Conservation (phyloP, 2,888 invertebrate species). For the Suillia variegata region DNA sequence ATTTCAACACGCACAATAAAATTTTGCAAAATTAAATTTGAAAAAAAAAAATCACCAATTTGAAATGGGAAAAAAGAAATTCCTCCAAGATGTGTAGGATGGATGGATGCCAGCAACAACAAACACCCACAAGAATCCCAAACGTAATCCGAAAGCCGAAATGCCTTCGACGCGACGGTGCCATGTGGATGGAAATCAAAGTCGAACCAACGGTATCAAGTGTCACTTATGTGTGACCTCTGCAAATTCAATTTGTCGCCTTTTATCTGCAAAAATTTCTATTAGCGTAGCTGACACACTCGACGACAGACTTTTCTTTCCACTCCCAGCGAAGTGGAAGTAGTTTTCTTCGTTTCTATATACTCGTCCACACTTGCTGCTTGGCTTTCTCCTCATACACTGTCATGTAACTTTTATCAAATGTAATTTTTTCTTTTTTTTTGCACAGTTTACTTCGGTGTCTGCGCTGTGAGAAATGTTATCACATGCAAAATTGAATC, state of each 20-base stretch:
- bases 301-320: too few relatives aligned
- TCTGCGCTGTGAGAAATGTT: conserved; percentile 31
- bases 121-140: background rate
- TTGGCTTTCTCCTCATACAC: conserved; percentile 14
- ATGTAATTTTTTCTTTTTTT: background rate
- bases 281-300: too few relatives aligned
- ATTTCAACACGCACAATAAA: conserved; percentile 42
- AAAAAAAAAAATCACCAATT: conserved; percentile 36
- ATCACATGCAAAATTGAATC: conserved; percentile 54
- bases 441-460: background rate
- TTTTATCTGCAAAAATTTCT: conserved; percentile 56
- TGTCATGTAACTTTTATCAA: conserved; percentile 3
- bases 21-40: conserved; percentile 49
- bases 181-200: too few relatives aligned
- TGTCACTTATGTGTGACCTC: conserved; percentile 57
- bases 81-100: background rate
- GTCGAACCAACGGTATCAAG: conserved; percentile 43
- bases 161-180: background rate
- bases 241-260: conserved; percentile 57
- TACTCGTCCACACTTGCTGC: conserved; percentile 1
- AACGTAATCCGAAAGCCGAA: background rate
- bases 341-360: conserved; percentile 22
- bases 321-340: conserved; percentile 20
- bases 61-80: conserved; percentile 30
- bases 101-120: too few relatives aligned